Percentiles rank a stretch among this genome's conserved stretches.
These are phyloP conservation scores for Drosophila orosa DNA, from an alignment of 1,140 invertebrate species.

Conservation along the genomic window DNA sequence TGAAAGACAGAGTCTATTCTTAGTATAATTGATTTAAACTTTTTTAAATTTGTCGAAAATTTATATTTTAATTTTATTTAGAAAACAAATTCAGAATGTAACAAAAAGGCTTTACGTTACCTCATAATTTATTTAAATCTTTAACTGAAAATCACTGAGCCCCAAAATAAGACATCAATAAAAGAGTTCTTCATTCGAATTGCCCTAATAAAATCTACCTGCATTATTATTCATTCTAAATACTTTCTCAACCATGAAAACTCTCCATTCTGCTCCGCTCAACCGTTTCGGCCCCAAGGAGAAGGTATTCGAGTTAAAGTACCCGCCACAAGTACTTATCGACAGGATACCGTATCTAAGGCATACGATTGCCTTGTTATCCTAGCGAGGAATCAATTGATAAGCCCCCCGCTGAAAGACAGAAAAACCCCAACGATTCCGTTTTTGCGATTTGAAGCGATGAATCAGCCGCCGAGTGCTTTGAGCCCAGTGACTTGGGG, in stretches of 20 bases:
- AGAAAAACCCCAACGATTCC: conserved; percentile 32
- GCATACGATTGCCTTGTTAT: conserved; percentile 47
- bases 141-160: conserved; percentile 5
- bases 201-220: conserved; percentile 12
- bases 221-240: conserved; percentile 8
- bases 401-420: conserved; percentile 50
- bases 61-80: not conserved
- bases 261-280: conserved; percentile 9
- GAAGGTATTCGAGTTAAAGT: conserved; percentile 19
- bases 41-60: not conserved
- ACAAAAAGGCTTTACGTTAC: not conserved
- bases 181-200: conserved; percentile 8
- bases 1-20: not conserved
- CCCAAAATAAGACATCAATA: conserved; percentile 8
- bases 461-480: conserved; percentile 45
- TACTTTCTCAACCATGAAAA: conserved; percentile 9
- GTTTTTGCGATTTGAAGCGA: conserved; percentile 36
- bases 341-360: conserved; percentile 39
- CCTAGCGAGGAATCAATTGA: conserved; percentile 37
- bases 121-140: not conserved
- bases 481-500: conserved; percentile 29
- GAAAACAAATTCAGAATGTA: not conserved
- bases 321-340: conserved; percentile 45
- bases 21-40: not conserved
- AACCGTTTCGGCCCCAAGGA: conserved; percentile 16